Conservation (phyloP, 2,888 invertebrate genomes). For the Panzeria rudis region DNA sequence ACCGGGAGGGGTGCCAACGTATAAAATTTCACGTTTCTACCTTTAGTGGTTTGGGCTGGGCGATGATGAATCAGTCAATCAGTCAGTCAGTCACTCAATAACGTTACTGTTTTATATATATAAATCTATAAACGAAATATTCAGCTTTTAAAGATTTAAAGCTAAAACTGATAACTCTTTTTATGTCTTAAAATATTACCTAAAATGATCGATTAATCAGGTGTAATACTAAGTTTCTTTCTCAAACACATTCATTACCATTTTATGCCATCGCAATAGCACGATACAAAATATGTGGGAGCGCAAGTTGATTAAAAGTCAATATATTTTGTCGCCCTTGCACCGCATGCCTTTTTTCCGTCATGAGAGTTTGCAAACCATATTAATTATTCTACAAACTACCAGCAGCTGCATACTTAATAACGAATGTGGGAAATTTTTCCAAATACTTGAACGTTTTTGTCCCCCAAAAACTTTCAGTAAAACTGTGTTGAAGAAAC, state of each 20-base stretch:
- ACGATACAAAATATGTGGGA: neutral
- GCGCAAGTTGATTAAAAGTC: neutral
- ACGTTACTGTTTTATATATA: too few species aligned
- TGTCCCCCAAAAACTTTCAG: neutral
- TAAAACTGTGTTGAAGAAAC: neutral
- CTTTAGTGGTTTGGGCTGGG: too few species aligned
- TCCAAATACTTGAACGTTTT: conserved; percentile 4
- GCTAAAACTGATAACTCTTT: neutral
- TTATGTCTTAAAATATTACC: neutral
- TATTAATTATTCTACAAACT: conserved; percentile 45
- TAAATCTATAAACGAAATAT: too few species aligned
- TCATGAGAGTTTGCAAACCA: conserved; percentile 9
- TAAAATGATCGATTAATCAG: conserved; percentile 7
- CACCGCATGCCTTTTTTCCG: neutral
- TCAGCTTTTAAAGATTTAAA: too few species aligned
- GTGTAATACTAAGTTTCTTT: neutral
- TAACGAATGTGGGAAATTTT: conserved; percentile 16
- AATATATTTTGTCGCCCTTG: conserved; percentile 2
- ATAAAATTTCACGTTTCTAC: too few species aligned
- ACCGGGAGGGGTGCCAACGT: too few species aligned
- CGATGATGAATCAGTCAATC: too few species aligned
- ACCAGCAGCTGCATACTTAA: conserved; percentile 21
- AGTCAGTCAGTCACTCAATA: too few species aligned
- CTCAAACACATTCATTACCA: neutral
- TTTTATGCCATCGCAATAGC: neutral